Conservation (phyloP, 2,113 vertebrate genomes). For the Aramus guarauna region DNA sequence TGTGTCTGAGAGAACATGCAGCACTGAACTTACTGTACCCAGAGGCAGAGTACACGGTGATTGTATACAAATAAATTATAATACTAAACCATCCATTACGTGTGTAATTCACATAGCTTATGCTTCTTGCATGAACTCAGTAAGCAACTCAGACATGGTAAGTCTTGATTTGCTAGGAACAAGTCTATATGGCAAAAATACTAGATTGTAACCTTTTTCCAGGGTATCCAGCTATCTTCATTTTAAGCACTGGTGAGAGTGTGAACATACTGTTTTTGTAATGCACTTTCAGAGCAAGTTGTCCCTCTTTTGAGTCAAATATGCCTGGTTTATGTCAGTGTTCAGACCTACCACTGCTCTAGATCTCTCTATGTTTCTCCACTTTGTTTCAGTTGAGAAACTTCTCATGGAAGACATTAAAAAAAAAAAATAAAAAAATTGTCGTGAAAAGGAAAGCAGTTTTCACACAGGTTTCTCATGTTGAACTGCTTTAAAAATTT, state of each 20-base stretch:
- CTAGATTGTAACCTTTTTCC: neutral
- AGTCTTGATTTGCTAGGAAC: neutral
- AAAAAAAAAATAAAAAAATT: neutral
- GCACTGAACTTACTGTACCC: slow-evolving; percentile 3
- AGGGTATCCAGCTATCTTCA: neutral
- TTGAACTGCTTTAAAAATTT: neutral
- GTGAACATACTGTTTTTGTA: neutral
- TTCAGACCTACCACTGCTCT: neutral
- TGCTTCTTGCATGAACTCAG: neutral
- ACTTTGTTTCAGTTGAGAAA: neutral
- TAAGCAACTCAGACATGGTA: neutral
- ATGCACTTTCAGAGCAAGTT: neutral
- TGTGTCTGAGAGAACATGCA: slow-evolving; percentile 43
- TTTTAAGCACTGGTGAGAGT: neutral
- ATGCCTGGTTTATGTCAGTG: neutral
- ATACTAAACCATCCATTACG: slow-evolving; percentile 12
- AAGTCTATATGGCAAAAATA: neutral
- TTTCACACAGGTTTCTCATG: neutral
- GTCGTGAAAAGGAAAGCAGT: neutral
- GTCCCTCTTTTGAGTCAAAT: neutral
- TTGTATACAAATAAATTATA: slow-evolving; percentile 67
- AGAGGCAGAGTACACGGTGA: neutral
- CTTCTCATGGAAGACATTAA: neutral
- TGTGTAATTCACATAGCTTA: neutral
- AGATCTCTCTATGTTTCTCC: neutral